A percentile compares a stretch with the other conserved stretches of the same genome.
Conservation (phyloP, 2,797 vertebrate genomes). For the Falco cherrug region DNA sequence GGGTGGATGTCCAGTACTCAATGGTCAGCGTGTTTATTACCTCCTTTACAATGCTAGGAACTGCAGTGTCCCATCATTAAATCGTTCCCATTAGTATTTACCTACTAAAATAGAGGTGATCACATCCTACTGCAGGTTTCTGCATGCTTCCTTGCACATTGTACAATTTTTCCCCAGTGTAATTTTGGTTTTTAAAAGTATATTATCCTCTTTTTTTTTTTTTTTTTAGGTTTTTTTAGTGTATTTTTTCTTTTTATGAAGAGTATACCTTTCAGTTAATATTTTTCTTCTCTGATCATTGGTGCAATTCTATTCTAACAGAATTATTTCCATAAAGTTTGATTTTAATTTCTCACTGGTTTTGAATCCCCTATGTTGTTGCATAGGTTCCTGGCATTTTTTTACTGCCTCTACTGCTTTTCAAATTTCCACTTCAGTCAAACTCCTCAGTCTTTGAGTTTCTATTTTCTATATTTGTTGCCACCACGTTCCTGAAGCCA, state of each 20-base stretch:
- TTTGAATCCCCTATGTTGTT: not conserved
- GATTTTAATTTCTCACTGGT: not conserved
- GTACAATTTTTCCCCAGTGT: not conserved
- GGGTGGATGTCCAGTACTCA: not conserved
- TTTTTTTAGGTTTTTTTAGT: not conserved
- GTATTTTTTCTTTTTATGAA: not conserved
- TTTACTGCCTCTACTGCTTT: not conserved
- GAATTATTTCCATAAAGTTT: not conserved
- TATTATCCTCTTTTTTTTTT: not conserved
- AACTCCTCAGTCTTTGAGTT: not conserved
- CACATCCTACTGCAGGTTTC: not conserved
- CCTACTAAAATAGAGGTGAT: not conserved
- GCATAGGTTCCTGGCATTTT: not conserved
- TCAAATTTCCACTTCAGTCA: not conserved
- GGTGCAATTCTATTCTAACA: not conserved
- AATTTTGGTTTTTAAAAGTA: not conserved
- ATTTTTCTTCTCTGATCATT: not conserved
- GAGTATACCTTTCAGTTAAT: not conserved
- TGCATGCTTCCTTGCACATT: not conserved
- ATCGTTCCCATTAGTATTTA: not conserved
- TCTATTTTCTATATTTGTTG: constrained; percentile 11
- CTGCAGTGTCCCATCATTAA: not conserved
- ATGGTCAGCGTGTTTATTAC: not conserved
- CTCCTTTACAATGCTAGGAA: not conserved
- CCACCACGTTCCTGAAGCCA: not conserved